phyloP scores from a whole-genome alignment of 2,888 invertebrate genomes.

The Tinea semifulvella region DNA sequence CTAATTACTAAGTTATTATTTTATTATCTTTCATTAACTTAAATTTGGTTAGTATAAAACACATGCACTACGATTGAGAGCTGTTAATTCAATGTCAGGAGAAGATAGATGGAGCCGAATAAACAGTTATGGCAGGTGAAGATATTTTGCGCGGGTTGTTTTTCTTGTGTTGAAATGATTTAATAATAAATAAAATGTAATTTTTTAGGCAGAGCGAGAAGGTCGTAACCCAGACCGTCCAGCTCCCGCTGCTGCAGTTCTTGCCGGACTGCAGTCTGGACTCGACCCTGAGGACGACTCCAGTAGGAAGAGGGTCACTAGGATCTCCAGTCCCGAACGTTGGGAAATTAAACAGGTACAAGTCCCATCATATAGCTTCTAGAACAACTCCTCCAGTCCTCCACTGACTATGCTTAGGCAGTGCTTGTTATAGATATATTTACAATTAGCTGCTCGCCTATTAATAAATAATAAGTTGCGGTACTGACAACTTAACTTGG shows the following conservation, averaged over 20 bases:
- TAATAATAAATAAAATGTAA: too few relatives aligned
- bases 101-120: too few relatives aligned
- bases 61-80: too few relatives aligned
- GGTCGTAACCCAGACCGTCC: slow-evolving; percentile 95
- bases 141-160: too few relatives aligned
- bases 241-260: slow-evolving; percentile 65
- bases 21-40: too few relatives aligned
- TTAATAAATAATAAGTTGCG: not conserved
- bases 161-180: too few relatives aligned
- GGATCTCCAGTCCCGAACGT: slow-evolving; percentile 94
- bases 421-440: not conserved
- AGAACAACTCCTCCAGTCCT: slow-evolving; percentile 17
- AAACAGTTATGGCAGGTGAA: too few relatives aligned
- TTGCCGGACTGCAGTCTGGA: slow-evolving; percentile 61
- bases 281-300: slow-evolving; percentile 83
- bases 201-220: slow-evolving; percentile 67
- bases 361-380: not conserved
- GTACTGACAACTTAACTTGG: too few relatives aligned
- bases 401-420: not conserved
- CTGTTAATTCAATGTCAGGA: too few relatives aligned
- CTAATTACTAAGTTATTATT: too few relatives aligned
- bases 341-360: slow-evolving; percentile 97
- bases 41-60: too few relatives aligned
- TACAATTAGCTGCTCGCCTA: too few relatives aligned
- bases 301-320: slow-evolving; percentile 84